Conservation (phyloP, 2,113 vertebrate species). For the Hipposideros armiger region DNA sequence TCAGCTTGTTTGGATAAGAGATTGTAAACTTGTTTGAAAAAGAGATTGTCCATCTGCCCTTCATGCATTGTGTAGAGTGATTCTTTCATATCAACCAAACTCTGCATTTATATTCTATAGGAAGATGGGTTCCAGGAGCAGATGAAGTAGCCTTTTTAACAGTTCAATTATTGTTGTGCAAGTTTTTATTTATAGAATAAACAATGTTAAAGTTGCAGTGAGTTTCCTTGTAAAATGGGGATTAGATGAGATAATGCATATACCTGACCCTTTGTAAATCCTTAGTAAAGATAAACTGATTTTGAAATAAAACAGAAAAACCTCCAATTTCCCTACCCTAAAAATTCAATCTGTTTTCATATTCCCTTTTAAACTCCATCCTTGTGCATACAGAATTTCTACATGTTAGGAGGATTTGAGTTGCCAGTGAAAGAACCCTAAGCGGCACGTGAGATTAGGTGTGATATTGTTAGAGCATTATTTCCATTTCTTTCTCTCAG, state of each 20-base stretch:
- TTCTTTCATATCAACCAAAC: background rate
- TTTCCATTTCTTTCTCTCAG: background rate
- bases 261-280: background rate
- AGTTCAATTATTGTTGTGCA: background rate
- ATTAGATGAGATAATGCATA: background rate
- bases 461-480: background rate
- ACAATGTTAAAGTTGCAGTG: background rate
- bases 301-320: slow-evolving; percentile 16
- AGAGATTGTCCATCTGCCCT: background rate
- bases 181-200: slow-evolving; percentile 42
- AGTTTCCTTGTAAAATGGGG: slow-evolving; percentile 8
- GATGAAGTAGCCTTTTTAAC: background rate
- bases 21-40: background rate
- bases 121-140: slow-evolving; percentile 24
- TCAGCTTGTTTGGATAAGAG: background rate
- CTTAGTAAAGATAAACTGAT: background rate
- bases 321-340: background rate
- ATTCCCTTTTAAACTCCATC: background rate
- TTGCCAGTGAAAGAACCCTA: background rate
- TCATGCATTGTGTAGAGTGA: background rate
- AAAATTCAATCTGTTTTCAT: background rate
- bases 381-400: background rate
- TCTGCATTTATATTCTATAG: background rate
- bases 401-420: background rate
- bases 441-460: background rate